These are phyloP conservation scores for Tachuris rubrigastra DNA, from an alignment of 2,113 vertebrate species.

Conservation along the genomic window DNA sequence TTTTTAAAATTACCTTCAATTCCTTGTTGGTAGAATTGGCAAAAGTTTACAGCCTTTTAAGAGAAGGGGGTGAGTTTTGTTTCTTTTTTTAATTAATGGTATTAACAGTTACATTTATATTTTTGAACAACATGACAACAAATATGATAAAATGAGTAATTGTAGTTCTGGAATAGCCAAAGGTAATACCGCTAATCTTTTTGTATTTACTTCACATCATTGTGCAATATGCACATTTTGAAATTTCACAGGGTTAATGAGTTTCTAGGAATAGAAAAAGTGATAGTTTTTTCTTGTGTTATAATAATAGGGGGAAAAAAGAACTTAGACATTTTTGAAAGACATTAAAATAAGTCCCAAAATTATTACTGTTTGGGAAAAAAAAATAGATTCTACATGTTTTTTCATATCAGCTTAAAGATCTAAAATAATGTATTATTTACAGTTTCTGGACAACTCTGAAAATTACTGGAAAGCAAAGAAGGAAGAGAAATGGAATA, in stretches of 20 bases:
- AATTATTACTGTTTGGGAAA: neutral
- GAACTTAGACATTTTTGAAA: neutral
- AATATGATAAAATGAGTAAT: neutral
- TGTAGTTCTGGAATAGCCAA: neutral
- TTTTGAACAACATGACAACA: neutral
- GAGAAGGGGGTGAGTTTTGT: fast-evolving
- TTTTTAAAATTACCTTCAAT: neutral
- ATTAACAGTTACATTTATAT: neutral
- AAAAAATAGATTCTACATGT: neutral
- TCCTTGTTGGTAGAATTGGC: neutral
- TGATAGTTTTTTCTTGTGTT: neutral
- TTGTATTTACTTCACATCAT: neutral
- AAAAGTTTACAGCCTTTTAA: neutral
- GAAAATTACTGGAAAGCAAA: neutral
- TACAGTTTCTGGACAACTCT: neutral
- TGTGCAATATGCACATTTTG: neutral
- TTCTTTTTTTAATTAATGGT: neutral
- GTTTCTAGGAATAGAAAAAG: neutral
- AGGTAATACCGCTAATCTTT: neutral
- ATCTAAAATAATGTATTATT: neutral
- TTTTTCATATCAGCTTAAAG: neutral
- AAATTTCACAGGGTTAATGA: neutral
- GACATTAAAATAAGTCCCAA: neutral
- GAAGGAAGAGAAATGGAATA: neutral
- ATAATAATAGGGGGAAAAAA: fast-evolving